These are phyloP conservation scores for Anser cygnoides DNA, from an alignment of 2,113 vertebrate species.

Conservation along the genomic window DNA sequence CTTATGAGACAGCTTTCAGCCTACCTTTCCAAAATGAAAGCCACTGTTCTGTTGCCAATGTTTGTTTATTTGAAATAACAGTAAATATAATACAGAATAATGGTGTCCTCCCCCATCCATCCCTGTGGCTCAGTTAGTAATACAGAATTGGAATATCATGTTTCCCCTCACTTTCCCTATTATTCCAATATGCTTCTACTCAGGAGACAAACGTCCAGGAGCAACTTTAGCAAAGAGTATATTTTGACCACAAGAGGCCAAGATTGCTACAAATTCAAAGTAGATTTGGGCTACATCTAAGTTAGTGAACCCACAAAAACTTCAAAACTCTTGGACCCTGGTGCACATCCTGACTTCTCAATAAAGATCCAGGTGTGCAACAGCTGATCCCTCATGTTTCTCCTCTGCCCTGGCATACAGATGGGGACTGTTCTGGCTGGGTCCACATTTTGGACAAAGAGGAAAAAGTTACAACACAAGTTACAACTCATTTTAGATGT, in stretches of 20 bases:
- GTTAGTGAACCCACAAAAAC: not conserved
- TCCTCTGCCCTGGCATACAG: not conserved
- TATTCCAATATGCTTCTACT: not conserved
- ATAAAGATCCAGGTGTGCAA: not conserved
- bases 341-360: not conserved
- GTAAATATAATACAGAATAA: slow-evolving; percentile 13
- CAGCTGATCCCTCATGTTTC: not conserved
- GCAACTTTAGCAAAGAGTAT: not conserved
- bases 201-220: not conserved
- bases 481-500: not conserved
- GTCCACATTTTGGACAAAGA: not conserved
- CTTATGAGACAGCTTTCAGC: not conserved
- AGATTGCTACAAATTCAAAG: not conserved
- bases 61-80: slow-evolving; percentile 53
- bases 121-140: not conserved
- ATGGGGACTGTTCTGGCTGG: not conserved
- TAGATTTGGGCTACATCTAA: not conserved
- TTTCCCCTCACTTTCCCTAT: not conserved
- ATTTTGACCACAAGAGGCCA: not conserved
- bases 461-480: not conserved
- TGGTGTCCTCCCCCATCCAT: not conserved
- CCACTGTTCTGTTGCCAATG: slow-evolving; percentile 41
- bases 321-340: not conserved
- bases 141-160: not conserved
- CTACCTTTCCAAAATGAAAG: slow-evolving; percentile 33